Evolutionary conservation across 1,140 invertebrate species (phyloP).

Genomic region (fruit fly (Drosophila melanogaster)): Release_6_plus_ISO1_MT NC_004354.4:9522501-9523000

Average conservation of each 20-base stretch:
- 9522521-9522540: not conserved
- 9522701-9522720: slow-evolving; percentile 25
- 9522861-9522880: slow-evolving; percentile 1
- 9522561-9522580: slow-evolving; percentile 3
- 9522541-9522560: not conserved
- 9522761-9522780: slow-evolving; percentile 55
- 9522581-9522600: slow-evolving; percentile 11
- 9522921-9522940: slow-evolving; percentile 50
- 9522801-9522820: slow-evolving; percentile 2
- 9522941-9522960: slow-evolving; percentile 41
- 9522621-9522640: slow-evolving; percentile 3
- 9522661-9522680: slow-evolving; percentile 48
- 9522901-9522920: slow-evolving; percentile 40
- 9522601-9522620: not conserved
- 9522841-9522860: slow-evolving; percentile 41
- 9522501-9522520: not conserved
- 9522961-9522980: slow-evolving; percentile 44
- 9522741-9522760: slow-evolving; percentile 61
- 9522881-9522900: slow-evolving; percentile 19
- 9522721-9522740: slow-evolving; percentile 47
- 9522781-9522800: slow-evolving; percentile 10
- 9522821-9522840: slow-evolving; percentile 47
- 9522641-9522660: slow-evolving; percentile 29
- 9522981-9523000: slow-evolving; percentile 66
- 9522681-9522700: slow-evolving; percentile 47